Percentiles rank a stretch among this genome's conserved stretches.
These are phyloP conservation scores for Tetragonisca angustula DNA, from an alignment of 2,888 invertebrate species.

Conservation along the genomic window DNA sequence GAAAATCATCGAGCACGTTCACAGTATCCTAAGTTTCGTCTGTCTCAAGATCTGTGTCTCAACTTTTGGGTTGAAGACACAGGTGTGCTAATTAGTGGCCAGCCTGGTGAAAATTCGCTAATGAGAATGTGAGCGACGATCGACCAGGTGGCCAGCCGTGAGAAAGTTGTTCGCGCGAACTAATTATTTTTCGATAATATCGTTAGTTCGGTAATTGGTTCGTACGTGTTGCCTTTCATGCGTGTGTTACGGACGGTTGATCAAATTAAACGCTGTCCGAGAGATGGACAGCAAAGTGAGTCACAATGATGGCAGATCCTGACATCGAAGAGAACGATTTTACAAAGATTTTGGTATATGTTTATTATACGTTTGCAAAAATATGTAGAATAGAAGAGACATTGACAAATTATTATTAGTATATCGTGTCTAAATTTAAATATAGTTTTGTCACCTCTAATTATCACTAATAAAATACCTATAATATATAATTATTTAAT, in stretches of 20 bases:
- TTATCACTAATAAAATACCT: too few relatives aligned
- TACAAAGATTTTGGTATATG: neutral
- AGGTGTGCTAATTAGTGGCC: constrained; percentile 19
- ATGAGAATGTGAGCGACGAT: constrained; percentile 15
- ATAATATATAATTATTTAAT: too few relatives aligned
- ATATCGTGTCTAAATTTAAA: too few relatives aligned
- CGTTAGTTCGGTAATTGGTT: constrained; percentile 31
- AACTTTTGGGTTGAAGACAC: neutral
- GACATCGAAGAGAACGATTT: neutral
- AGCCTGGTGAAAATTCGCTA: constrained; percentile 29
- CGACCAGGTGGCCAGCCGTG: neutral
- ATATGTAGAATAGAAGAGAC: too few relatives aligned
- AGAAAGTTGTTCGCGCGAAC: constrained; percentile 26
- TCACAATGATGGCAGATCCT: neutral
- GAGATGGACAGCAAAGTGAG: neutral
- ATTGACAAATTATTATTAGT: too few relatives aligned
- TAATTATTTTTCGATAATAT: constrained; percentile 44
- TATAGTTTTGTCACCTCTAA: too few relatives aligned
- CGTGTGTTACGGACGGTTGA: neutral
- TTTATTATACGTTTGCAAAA: neutral
- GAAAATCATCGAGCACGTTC: too few relatives aligned
- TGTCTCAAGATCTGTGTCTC: neutral
- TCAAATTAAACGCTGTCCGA: constrained; percentile 15
- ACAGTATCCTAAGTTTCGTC: neutral
- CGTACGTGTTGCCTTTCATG: neutral